Percentiles rank a stretch among this genome's conserved stretches.
phyloP scores from a whole-genome alignment of 2,888 invertebrate species.

The Mythimna loreyi region DNA sequence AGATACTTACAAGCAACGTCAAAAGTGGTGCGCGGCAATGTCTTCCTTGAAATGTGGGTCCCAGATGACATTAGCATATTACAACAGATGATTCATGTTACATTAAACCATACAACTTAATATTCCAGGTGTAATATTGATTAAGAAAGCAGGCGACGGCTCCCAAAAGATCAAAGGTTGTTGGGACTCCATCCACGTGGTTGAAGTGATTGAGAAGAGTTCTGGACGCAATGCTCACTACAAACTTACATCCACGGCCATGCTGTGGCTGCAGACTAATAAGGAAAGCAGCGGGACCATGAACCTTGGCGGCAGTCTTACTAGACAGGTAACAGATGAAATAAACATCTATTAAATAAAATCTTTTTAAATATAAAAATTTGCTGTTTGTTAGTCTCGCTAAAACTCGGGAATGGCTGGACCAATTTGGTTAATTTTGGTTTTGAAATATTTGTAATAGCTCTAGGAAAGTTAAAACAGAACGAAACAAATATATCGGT shows the following conservation, averaged over 20 bases:
- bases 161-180: conserved; percentile 99
- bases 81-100: too few relatives aligned
- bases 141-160: conserved; percentile 99
- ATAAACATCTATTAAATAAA: neutral
- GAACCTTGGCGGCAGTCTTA: conserved; percentile 99
- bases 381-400: too few relatives aligned
- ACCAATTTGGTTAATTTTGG: too few relatives aligned
- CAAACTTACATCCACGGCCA: conserved; percentile 99
- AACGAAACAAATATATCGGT: too few relatives aligned
- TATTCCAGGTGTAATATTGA: conserved; percentile 97
- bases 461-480: too few relatives aligned
- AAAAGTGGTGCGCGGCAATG: too few relatives aligned
- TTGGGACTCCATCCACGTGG: conserved; percentile 99
- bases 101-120: neutral
- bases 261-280: conserved; percentile 99
- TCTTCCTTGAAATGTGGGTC: too few relatives aligned
- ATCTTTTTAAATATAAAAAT: too few relatives aligned
- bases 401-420: too few relatives aligned
- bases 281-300: conserved; percentile 99
- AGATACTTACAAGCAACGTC: too few relatives aligned
- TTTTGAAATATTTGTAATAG: too few relatives aligned
- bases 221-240: conserved; percentile 98
- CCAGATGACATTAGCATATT: too few relatives aligned
- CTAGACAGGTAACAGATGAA: conserved; percentile 94
- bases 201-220: conserved; percentile 99